These are phyloP conservation scores for Narcine bancroftii DNA, from an alignment of 2,113 vertebrate species.

Conservation along the genomic window DNA sequence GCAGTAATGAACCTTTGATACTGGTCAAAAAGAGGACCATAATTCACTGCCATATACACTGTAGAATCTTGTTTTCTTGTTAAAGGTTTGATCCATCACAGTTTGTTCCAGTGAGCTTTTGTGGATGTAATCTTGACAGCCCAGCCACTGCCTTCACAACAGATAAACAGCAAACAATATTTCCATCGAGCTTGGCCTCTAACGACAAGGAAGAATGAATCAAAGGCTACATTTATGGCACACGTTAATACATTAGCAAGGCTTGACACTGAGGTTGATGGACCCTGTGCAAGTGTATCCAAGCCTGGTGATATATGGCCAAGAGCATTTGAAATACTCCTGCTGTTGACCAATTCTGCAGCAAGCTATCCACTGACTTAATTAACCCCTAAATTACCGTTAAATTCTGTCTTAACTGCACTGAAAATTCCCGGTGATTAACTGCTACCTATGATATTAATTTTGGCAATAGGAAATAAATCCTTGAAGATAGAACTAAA, in stretches of 20 bases:
- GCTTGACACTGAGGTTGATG: conserved; percentile 12
- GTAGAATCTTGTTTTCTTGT: neutral
- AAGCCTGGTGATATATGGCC: neutral
- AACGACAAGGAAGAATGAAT: neutral
- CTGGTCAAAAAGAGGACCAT: neutral
- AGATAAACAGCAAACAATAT: neutral
- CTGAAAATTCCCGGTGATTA: neutral
- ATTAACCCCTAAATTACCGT: conserved; percentile 4
- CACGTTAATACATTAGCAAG: neutral
- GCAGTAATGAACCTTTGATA: neutral
- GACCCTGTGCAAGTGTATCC: neutral
- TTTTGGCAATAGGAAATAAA: neutral
- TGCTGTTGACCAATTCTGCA: neutral
- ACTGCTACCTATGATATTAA: neutral
- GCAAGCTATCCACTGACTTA: neutral
- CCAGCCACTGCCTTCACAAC: neutral
- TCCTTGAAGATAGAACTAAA: neutral
- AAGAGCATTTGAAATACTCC: neutral
- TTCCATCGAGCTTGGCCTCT: neutral
- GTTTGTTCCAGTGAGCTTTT: neutral
- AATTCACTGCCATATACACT: neutral
- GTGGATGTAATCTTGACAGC: neutral
- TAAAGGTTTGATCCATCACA: neutral
- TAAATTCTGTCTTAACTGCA: neutral
- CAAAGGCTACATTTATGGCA: neutral